Percentiles rank a stretch among this genome's conserved stretches.
Conservation (phyloP, 2,113 vertebrate genomes). For the Callospermophilus lateralis region DNA sequence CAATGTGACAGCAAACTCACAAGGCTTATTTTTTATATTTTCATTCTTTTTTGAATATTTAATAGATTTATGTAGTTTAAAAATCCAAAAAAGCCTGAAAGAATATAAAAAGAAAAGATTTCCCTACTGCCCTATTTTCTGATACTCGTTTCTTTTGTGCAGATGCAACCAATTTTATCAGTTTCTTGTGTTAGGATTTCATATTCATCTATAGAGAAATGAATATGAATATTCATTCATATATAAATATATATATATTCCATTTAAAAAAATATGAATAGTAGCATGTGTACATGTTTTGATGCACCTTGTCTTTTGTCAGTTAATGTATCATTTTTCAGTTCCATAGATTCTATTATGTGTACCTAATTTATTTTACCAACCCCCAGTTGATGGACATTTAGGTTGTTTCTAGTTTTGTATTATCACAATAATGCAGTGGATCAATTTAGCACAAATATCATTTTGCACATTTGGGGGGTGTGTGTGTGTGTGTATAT, state of each 20-base stretch:
- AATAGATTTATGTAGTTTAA: not conserved
- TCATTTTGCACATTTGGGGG: not conserved
- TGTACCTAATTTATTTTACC: not conserved
- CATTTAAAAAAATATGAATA: not conserved
- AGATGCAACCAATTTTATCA: not conserved
- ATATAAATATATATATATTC: too few relatives aligned
- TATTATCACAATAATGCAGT: not conserved
- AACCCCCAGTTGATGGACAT: not conserved
- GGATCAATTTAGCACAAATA: not conserved
- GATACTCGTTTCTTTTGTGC: not conserved
- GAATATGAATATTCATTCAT: not conserved
- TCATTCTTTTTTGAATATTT: not conserved
- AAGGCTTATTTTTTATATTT: not conserved
- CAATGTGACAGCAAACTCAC: not conserved
- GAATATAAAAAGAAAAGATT: not conserved
- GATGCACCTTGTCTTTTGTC: not conserved
- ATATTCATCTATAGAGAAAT: not conserved
- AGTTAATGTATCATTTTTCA: not conserved
- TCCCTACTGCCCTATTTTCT: not conserved
- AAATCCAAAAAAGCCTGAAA: not conserved
- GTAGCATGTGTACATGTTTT: not conserved
- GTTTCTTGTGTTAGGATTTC: not conserved
- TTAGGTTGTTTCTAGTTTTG: slow-evolving; percentile 18
- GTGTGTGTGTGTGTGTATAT: not conserved
- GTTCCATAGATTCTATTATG: not conserved